Evolutionary conservation across 2,797 vertebrate species (phyloP), one percentile per base, ranked within the genome.

Genomic region (Amazona ochrocephala): DNA sequence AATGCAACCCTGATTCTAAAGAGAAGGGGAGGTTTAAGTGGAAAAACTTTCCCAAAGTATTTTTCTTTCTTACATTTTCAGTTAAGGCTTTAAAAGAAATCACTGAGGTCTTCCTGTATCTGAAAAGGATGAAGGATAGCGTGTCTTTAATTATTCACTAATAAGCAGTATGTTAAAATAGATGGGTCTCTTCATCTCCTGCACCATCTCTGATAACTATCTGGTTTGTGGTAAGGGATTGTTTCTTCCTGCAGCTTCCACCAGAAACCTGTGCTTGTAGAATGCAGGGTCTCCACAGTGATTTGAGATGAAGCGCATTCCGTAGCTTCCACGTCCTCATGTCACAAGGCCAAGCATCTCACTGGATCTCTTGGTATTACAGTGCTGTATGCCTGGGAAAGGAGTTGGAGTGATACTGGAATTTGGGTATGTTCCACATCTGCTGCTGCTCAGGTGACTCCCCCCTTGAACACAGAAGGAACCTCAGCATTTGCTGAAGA

Each of bases 211-310:
- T 64, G 32, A 24, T 53, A 60, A 34, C 2, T 2, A 26, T n/a
- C 50, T 81, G 13, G n/a, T 53, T 51, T 89, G 84, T 75, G 76
- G 20, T 26, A 71, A 75, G 27, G 74, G 30, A 65, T 83, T 94
- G 9, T 86, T 87, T 67, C 61, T 81, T 82, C 39, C 44, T 39
- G 32, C 5, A 47, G 82, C 6, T 82, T 92, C 87, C 70, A 42
- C 71, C 30, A 58, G 75, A 73, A 89, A 23, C 27, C 60, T 81
- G 23, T 32, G 77, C 53, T 89, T 89, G 48, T 70, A 27, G 27
- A 37, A 41, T 47, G 24, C 29, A n/a, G 18, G 42, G n/a, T 54
- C 65, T 76, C 61, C 50, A 68, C 34, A 41, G 42, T 13, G 56
- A 60, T 21, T 54, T 50, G 67, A 54, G 76, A 19, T 50, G 42